Evolutionary conservation across 2,113 vertebrate species (phyloP), one percentile per base, ranked within the genome.

Genomic region (Eubucco bourcierii): DNA sequence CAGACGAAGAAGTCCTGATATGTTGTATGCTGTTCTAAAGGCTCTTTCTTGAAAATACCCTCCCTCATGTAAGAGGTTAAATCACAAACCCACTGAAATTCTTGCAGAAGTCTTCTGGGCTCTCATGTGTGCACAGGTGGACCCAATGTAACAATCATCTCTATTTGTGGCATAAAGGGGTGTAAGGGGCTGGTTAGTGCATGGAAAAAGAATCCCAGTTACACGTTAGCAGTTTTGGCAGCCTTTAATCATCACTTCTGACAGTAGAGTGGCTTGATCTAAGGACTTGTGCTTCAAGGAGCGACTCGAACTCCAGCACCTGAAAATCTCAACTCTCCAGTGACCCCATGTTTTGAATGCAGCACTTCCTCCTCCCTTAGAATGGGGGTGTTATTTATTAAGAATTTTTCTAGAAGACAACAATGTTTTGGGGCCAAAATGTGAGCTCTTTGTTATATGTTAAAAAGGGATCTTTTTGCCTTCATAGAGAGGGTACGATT

Each of bases 401-500:
- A 72, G 60, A 73, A 10, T 90, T 91, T 90, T 93, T 87, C 91
- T 84, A 46, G 65, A 90, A 67, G 63, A 63, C 68, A 37, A 66
- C 67, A 88, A 72, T 27, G 68, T 84, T 66, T 75, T 24, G 39
- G 75, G 80, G 53, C 70, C 88, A 94, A 94, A 91, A 66, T 6
- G 7, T 17, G 47, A 94, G 53, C 44, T 79, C 25, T 77, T 91
- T 90, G 55, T 78, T 67, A 31, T 23, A 80, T 28, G 9, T 52
- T 19, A 75, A 84, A 76, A 90, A 74, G 20, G 66, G 73, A 20
- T 90, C 16, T 94, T 89, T 90, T 92, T 93, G 73, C 70, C 68
- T 90, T 89, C 90, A 72, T 56, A 85, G 58, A 41, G 66, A 94
- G 93, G 82, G 83, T 90, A 60, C 56, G 52, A 95, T 82, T 88